A percentile compares a stretch with the other conserved stretches of the same genome.
phyloP scores from a whole-genome alignment of 1,140 invertebrate genomes.

The Probaryconus sp. region DNA sequence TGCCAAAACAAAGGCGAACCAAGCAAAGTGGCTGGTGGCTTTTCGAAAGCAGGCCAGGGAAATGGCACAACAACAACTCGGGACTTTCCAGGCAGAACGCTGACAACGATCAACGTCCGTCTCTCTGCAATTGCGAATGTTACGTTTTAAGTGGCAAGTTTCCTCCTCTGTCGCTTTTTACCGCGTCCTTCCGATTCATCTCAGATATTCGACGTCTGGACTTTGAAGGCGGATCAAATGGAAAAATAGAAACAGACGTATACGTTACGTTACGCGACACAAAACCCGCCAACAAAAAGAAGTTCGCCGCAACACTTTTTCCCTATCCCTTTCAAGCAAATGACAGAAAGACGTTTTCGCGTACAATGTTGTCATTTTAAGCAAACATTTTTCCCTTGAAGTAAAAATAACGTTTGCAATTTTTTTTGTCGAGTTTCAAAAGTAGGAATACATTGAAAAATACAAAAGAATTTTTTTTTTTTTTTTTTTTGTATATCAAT shows the following conservation, averaged over 20 bases:
- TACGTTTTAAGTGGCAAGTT: slow-evolving; percentile 74
- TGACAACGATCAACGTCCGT: slow-evolving; percentile 61
- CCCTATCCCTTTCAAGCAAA: slow-evolving; percentile 47
- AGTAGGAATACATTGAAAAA: too few relatives aligned
- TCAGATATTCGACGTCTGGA: slow-evolving; percentile 66
- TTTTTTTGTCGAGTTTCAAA: too few relatives aligned
- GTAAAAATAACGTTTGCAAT: too few relatives aligned
- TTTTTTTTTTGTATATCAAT: too few relatives aligned
- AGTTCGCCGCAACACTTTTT: slow-evolving; percentile 21
- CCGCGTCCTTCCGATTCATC: slow-evolving; percentile 64
- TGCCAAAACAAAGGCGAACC: slow-evolving; percentile 70
- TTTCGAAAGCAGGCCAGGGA: slow-evolving; percentile 62
- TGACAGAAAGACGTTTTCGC: slow-evolving; percentile 40
- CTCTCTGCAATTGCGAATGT: slow-evolving; percentile 44
- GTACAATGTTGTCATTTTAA: too few relatives aligned
- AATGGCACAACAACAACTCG: slow-evolving; percentile 65
- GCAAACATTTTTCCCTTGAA: too few relatives aligned
- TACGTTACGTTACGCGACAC: slow-evolving; percentile 1
- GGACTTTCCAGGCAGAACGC: slow-evolving; percentile 54
- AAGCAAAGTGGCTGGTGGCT: slow-evolving; percentile 61
- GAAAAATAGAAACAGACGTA: slow-evolving; percentile 56
- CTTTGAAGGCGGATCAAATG: slow-evolving; percentile 61
- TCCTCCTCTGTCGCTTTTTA: slow-evolving; percentile 59
- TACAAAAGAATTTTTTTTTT: too few relatives aligned
- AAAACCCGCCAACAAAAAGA: slow-evolving; percentile 25